These are phyloP conservation scores for Solenopsis invicta DNA, from an alignment of 1,140 invertebrate species.

Conservation along the genomic window DNA sequence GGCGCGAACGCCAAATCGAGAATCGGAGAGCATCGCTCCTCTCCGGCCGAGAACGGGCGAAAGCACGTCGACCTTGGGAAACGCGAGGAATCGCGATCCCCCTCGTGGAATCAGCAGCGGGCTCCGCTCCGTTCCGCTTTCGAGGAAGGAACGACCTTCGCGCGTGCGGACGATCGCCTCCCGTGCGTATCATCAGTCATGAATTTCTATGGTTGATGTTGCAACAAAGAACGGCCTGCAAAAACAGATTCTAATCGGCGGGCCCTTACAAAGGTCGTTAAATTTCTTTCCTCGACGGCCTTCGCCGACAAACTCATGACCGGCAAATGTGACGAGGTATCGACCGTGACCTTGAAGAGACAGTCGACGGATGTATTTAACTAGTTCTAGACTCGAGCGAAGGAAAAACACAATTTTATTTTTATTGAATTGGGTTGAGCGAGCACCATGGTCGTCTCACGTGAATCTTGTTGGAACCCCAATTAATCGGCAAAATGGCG, in stretches of 20 bases:
- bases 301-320: conserved; percentile 43
- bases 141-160: conserved; percentile 50
- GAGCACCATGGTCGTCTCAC: background rate
- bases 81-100: conserved; percentile 23
- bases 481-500: background rate
- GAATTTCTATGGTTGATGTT: conserved; percentile 46
- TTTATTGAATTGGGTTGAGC: background rate
- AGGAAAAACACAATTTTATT: conserved; percentile 25
- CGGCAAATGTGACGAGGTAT: conserved; percentile 44
- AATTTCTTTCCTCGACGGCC: conserved; percentile 41
- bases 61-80: conserved; percentile 14
- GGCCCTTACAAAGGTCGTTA: conserved; percentile 34
- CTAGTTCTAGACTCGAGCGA: background rate
- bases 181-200: conserved; percentile 27
- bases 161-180: conserved; percentile 3
- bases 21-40: background rate
- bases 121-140: conserved; percentile 47
- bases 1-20: background rate
- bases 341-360: conserved; percentile 47
- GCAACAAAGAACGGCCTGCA: conserved; percentile 20
- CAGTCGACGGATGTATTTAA: background rate
- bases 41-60: background rate
- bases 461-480: background rate
- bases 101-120: conserved; percentile 17
- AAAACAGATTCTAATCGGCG: conserved; percentile 34